Conservation (phyloP, 2,888 invertebrate genomes). For the Pterobdella sp. region DNA sequence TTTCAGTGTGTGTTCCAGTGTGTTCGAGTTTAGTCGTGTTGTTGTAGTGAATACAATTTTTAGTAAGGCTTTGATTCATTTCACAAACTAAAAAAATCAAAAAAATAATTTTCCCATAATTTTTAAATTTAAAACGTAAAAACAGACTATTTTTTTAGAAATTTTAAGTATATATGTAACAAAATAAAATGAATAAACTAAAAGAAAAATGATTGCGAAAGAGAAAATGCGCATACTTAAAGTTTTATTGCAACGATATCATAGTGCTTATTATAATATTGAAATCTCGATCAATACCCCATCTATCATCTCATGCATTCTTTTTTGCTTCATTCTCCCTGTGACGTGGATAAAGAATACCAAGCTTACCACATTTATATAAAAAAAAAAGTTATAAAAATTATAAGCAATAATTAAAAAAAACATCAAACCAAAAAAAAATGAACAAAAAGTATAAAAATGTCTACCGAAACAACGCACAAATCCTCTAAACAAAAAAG, state of each 20-base stretch:
- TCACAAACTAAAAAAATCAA: too few species aligned
- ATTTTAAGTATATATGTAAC: too few species aligned
- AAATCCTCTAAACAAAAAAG: neutral
- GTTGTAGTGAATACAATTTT: too few species aligned
- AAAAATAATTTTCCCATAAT: too few species aligned
- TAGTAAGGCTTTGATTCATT: too few species aligned
- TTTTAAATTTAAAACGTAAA: too few species aligned
- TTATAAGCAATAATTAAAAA: neutral
- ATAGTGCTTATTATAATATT: conserved; percentile 19
- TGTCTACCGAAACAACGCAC: neutral
- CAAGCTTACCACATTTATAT: too few species aligned
- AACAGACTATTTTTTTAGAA: too few species aligned
- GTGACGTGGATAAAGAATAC: too few species aligned
- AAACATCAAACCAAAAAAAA: neutral
- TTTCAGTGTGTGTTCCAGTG: too few species aligned
- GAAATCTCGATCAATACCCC: conserved; percentile 25
- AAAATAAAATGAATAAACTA: neutral
- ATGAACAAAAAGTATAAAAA: neutral
- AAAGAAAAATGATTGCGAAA: neutral
- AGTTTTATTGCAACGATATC: neutral
- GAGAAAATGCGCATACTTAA: neutral
- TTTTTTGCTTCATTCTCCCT: neutral
- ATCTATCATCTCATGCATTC: conserved; percentile 12
- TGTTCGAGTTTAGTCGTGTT: too few species aligned
- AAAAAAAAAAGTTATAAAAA: too few species aligned